phyloP scores from a whole-genome alignment of 2,797 vertebrate genomes.

The Platyrinchus mystaceus region DNA sequence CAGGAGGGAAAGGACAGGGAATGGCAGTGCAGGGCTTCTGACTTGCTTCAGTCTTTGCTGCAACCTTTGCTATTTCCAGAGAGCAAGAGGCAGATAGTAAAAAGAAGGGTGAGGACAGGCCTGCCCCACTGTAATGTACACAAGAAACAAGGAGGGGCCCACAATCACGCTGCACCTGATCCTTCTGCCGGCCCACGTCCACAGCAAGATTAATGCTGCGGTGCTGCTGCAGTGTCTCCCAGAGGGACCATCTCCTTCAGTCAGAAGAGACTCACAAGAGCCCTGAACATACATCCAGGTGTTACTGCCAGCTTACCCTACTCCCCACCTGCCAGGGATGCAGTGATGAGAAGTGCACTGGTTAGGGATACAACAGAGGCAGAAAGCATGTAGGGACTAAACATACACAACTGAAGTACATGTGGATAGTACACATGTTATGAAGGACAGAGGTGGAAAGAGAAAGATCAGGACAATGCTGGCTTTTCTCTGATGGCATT shows the following conservation, averaged over 20 bases:
- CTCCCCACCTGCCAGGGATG: background rate
- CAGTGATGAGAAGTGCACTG: background rate
- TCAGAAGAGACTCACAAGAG: background rate
- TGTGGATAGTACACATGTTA: fast-evolving
- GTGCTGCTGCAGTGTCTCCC: background rate
- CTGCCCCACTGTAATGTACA: background rate
- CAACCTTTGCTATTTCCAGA: slow-evolving; percentile 33
- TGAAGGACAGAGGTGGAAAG: background rate
- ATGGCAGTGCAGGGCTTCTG: background rate
- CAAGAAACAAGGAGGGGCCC: slow-evolving; percentile 24
- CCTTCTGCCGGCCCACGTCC: background rate
- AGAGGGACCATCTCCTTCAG: background rate
- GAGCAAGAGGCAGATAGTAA: background rate
- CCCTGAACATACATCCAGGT: background rate
- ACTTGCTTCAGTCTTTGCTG: background rate
- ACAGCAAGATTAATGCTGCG: background rate
- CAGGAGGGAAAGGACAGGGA: background rate
- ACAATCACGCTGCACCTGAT: background rate
- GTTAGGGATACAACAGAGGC: background rate
- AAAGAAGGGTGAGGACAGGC: background rate
- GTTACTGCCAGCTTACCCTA: background rate
- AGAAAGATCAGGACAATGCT: background rate
- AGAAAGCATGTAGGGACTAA: background rate
- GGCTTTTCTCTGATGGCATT: background rate
- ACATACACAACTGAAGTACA: background rate